Conservation (phyloP, 1,140 invertebrate genomes). For the Drosophila ambigua region DNA sequence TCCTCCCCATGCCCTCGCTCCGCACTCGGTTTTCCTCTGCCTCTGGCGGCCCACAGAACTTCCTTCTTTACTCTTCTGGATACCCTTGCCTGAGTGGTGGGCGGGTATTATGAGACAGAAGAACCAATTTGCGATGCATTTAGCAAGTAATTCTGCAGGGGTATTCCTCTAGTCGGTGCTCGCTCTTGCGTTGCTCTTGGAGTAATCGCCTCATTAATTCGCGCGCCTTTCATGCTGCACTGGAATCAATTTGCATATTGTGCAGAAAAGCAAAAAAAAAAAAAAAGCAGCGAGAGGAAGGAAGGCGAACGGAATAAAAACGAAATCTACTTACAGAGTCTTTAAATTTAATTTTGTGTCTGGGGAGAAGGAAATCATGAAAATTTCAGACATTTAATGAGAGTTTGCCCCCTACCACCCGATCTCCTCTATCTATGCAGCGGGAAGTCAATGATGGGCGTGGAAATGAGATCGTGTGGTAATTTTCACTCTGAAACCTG, state of each 20-base stretch:
- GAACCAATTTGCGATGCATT: not conserved
- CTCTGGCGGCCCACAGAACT: slow-evolving; percentile 25
- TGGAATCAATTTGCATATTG: slow-evolving; percentile 81
- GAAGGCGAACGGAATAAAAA: slow-evolving; percentile 34
- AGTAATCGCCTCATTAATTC: slow-evolving; percentile 82
- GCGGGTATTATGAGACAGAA: no score
- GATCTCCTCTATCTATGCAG: no score
- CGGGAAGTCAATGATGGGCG: slow-evolving; percentile 13
- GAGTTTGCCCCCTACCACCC: slow-evolving; percentile 30
- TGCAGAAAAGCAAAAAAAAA: slow-evolving; percentile 60
- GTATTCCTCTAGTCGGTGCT: not conserved
- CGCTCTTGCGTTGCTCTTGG: slow-evolving; percentile 43
- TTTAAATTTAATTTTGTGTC: slow-evolving; percentile 76
- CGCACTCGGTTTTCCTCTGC: slow-evolving; percentile 5
- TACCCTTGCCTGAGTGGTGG: no score
- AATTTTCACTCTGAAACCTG: slow-evolving; percentile 57
- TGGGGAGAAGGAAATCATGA: slow-evolving; percentile 48
- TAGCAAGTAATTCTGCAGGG: not conserved
- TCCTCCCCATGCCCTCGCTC: not conserved
- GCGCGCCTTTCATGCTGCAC: slow-evolving; percentile 76
- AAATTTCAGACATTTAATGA: slow-evolving; percentile 76
- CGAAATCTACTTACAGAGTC: slow-evolving; percentile 77
- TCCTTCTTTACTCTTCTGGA: slow-evolving; percentile 28
- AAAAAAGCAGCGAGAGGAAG: slow-evolving; percentile 22
- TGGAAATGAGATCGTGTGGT: slow-evolving; percentile 61